Evolutionary conservation across 2,113 vertebrate genomes (phyloP).

Genomic region (Axis porcinus): DNA sequence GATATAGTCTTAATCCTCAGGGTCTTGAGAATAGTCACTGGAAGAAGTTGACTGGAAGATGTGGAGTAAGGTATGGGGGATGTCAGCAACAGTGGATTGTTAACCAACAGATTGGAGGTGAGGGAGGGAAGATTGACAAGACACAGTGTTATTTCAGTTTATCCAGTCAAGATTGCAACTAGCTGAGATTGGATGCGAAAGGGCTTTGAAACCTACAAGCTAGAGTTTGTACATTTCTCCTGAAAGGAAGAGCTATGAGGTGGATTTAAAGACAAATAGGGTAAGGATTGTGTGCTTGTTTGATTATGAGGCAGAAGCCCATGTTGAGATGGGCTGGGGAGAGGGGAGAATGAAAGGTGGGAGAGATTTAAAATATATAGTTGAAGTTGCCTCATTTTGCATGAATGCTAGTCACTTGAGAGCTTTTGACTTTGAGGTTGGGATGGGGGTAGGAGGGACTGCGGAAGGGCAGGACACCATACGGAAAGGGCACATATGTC

Average conservation of each 20-base stretch:
- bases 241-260: background rate
- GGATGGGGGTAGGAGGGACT: background rate
- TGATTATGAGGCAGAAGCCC: background rate
- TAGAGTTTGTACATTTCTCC: background rate
- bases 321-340: background rate
- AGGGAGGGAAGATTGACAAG: background rate
- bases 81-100: background rate
- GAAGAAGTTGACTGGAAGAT: background rate
- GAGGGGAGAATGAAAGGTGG: background rate
- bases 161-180: background rate
- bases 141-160: background rate
- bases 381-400: background rate
- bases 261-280: background rate
- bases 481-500: slow-evolving; percentile 14
- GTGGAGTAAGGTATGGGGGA: background rate
- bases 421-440: background rate
- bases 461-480: background rate
- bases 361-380: background rate
- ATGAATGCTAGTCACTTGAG: background rate
- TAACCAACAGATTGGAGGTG: background rate
- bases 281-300: background rate
- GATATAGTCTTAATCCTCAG: background rate
- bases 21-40: background rate
- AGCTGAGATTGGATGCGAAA: background rate
- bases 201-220: background rate